Percentiles rank a stretch among this genome's conserved stretches.
These are phyloP conservation scores for Aporrectodea caliginosa DNA, from an alignment of 1,140 invertebrate species.

Conservation along the genomic window DNA sequence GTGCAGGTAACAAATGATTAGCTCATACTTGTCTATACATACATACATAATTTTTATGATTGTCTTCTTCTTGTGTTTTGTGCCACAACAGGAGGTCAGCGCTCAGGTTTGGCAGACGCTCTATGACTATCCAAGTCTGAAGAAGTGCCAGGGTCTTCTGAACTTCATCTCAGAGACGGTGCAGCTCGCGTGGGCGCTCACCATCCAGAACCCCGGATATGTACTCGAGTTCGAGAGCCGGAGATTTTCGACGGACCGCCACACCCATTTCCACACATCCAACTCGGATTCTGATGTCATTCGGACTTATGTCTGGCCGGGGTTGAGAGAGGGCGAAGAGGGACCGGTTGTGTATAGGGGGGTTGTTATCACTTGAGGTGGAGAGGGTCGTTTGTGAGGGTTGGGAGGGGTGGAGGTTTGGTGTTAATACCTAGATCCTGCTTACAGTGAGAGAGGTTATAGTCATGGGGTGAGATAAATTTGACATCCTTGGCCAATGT, in stretches of 20 bases:
- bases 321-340: constrained; percentile 62
- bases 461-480: too few species aligned
- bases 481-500: too few species aligned
- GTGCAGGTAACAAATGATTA: too few species aligned
- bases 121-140: constrained; percentile 73
- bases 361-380: constrained; percentile 67
- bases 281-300: constrained; percentile 61
- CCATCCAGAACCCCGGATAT: constrained; percentile 58
- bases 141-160: constrained; percentile 62
- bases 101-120: constrained; percentile 67
- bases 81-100: constrained; percentile 63
- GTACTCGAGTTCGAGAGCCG: constrained; percentile 62
- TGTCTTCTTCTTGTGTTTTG: too few species aligned
- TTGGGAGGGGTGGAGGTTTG: too few species aligned
- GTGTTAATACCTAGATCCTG: too few species aligned
- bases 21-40: too few species aligned
- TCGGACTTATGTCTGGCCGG: constrained; percentile 69
- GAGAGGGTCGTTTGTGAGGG: too few species aligned
- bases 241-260: constrained; percentile 62
- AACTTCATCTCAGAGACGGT: constrained; percentile 66
- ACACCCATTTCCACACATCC: constrained; percentile 67
- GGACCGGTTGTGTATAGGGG: constrained; percentile 69
- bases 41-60: too few species aligned
- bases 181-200: constrained; percentile 63
- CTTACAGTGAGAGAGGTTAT: too few species aligned